Evolutionary conservation across 2,797 vertebrate species (phyloP), one percentile per base, ranked within the genome.

Genomic region (Distichodus sexfasciatus): DNA sequence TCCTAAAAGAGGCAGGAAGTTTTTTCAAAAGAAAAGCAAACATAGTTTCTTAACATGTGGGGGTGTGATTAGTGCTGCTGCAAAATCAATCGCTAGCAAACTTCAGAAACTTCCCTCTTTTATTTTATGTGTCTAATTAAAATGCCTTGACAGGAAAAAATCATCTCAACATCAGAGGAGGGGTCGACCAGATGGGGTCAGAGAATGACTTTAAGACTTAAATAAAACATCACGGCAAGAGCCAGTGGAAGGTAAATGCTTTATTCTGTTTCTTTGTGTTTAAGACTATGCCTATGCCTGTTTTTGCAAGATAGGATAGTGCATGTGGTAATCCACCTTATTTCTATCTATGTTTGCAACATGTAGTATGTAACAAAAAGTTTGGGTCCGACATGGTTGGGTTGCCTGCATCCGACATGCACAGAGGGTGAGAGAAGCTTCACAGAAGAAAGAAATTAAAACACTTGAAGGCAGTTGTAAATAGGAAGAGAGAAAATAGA

Each of bases 291-390:
- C 54, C 76, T 73, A 69, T 68, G 82, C 67, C 87, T 88, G 86
- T 85, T 86, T 73, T 51, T 50, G 61, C 61, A 76, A 86, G 87
- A 89, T 87, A 90, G 80, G 41, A 67, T 58, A 66, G 64, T 69
- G 82, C 69, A 77, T 79, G 69, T 72, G 72, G 79, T 82, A 84
- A 84, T 75, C 72, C 81, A 87, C 88, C 85, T 85, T 58, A 61
- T 40, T 74, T 66, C 77, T 87, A 85, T 89, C 82, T 82, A 48
- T 74, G 50, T 62, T 60, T 70, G 65, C 53, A 38, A 82, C 70
- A 74, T 62, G 59, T 80, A 65, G 66, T 58, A 64, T n/a, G 68
- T n/a, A n/a, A n/a, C n/a, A 68, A 63, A 72, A 69, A 53, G 47
- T 41, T 40, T 72, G 68, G 53, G 66, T 64, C 51, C 70, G 66